These are phyloP conservation scores for Chiloscyllium punctatum DNA, from an alignment of 2,797 vertebrate genomes.

Conservation along the genomic window DNA sequence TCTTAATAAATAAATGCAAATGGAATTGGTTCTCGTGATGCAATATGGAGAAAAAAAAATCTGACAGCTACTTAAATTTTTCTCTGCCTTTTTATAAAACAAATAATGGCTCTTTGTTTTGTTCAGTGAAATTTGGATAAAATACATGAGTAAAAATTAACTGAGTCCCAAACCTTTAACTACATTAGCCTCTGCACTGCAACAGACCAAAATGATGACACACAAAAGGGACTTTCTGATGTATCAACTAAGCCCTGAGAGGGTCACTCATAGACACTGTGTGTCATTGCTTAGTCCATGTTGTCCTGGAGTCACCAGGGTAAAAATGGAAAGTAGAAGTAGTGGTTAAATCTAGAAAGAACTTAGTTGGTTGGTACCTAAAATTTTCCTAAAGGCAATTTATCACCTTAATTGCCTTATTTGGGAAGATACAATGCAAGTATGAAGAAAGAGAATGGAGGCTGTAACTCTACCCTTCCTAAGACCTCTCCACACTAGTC, in stretches of 20 bases:
- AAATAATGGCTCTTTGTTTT: background rate
- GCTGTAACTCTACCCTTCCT: background rate
- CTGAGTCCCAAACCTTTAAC: background rate
- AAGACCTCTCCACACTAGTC: background rate
- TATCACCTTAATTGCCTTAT: background rate
- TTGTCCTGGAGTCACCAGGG: background rate
- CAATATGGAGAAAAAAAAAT: background rate
- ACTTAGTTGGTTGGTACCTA: background rate
- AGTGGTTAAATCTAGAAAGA: background rate
- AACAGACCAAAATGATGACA: constrained; percentile 16
- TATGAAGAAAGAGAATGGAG: background rate
- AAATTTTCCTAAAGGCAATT: background rate
- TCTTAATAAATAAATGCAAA: background rate
- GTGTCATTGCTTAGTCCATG: background rate
- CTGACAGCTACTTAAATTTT: background rate
- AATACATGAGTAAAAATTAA: background rate
- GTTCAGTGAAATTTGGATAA: background rate
- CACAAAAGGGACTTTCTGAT: constrained; percentile 31
- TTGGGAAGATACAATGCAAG: background rate
- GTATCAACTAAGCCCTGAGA: constrained; percentile 1
- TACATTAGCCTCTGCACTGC: background rate
- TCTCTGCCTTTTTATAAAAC: background rate
- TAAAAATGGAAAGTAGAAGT: background rate
- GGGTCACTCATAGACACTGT: background rate
- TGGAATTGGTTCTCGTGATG: constrained; percentile 7